Percentiles rank a stretch among this genome's conserved stretches.
Evolutionary conservation across 2,113 vertebrate species (phyloP).

Genomic region (Cottus gobio): DNA sequence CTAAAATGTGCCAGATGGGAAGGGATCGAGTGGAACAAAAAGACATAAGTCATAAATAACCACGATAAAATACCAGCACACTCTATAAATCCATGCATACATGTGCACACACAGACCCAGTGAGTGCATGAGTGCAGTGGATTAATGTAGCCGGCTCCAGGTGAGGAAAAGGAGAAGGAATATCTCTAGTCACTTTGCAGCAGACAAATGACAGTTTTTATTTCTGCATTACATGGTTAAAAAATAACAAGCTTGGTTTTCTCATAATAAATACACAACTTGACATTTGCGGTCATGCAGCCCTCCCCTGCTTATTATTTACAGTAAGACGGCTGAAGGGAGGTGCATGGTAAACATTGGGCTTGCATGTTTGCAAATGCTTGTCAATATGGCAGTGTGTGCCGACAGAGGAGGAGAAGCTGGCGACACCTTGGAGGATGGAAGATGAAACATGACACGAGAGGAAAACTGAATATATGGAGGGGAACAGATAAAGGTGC

Average conservation of each 20-base stretch:
- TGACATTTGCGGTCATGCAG: background rate
- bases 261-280: background rate
- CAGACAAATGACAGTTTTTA: slow-evolving; percentile 7
- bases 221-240: slow-evolving; percentile 8
- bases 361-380: background rate
- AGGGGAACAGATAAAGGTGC: background rate
- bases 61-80: slow-evolving; percentile 25
- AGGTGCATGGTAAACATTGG: background rate
- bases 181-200: slow-evolving; percentile 2
- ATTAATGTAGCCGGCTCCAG: slow-evolving; percentile 32
- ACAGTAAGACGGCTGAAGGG: slow-evolving; percentile 15
- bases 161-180: slow-evolving; percentile 19
- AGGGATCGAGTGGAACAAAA: slow-evolving; percentile 17
- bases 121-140: background rate
- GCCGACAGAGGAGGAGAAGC: background rate
- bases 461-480: background rate
- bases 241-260: background rate
- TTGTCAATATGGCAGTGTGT: background rate
- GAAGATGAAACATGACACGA: background rate
- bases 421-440: background rate
- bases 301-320: slow-evolving; percentile 4
- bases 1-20: slow-evolving; percentile 45
- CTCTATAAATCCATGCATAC: background rate
- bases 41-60: slow-evolving; percentile 23
- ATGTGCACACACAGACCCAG: background rate